These are phyloP conservation scores for Selenia dentaria DNA, from an alignment of 2,888 invertebrate genomes.

Conservation along the genomic window DNA sequence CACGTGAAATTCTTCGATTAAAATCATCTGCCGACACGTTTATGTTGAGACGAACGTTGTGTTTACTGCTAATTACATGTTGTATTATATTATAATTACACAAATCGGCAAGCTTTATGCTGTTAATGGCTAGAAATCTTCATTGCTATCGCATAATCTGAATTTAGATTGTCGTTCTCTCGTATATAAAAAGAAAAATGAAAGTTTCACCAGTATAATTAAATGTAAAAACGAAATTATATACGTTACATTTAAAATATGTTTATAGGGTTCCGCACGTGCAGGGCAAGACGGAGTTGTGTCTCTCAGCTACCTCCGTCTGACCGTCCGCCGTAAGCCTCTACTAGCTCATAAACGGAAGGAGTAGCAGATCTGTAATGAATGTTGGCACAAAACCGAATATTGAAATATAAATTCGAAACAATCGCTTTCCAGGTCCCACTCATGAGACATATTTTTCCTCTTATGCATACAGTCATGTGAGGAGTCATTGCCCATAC, in stretches of 20 bases:
- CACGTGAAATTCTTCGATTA: constrained; percentile 25
- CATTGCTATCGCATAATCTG: not conserved
- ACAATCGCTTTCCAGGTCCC: too few species aligned
- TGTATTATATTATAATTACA: constrained; percentile 6
- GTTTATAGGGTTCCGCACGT: too few species aligned
- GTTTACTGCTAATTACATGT: constrained; percentile 18
- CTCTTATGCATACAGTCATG: too few species aligned
- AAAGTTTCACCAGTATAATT: not conserved
- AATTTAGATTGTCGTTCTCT: constrained; percentile 1
- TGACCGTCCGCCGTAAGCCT: too few species aligned
- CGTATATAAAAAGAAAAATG: not conserved
- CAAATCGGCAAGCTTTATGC: constrained; percentile 4
- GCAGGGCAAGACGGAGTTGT: too few species aligned
- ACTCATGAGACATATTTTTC: too few species aligned
- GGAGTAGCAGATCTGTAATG: too few species aligned
- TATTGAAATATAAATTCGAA: too few species aligned
- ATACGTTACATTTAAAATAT: not conserved
- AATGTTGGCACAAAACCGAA: too few species aligned
- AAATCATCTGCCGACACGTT: constrained; percentile 16
- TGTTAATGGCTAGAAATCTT: constrained; percentile 12
- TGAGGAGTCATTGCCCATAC: too few species aligned
- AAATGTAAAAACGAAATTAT: not conserved
- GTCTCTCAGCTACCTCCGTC: too few species aligned
- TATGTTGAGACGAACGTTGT: constrained; percentile 4
- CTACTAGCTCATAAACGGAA: too few species aligned